Evolutionary conservation across 2,888 invertebrate genomes (phyloP).

Genomic region (Neoscelio sp.): DNA sequence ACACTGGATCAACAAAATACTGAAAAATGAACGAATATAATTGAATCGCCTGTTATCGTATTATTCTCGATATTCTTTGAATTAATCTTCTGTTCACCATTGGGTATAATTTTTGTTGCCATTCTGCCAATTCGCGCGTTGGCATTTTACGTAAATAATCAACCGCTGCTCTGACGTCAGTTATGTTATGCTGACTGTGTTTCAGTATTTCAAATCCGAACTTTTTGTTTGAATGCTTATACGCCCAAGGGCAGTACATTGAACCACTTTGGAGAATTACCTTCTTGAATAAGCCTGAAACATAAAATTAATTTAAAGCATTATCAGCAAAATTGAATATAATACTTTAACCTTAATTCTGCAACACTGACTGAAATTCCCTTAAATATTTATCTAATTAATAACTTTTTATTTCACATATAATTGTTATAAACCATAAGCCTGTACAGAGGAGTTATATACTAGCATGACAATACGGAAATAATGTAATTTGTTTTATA

Average conservation of each 20-base stretch:
- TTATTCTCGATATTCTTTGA: too few species aligned
- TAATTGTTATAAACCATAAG: too few species aligned
- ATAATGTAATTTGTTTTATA: too few species aligned
- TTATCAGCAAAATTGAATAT: too few species aligned
- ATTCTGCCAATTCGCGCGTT: background rate
- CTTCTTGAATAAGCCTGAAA: conserved; percentile 25
- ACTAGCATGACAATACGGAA: too few species aligned
- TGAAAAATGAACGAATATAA: background rate
- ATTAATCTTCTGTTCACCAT: background rate
- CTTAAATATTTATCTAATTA: too few species aligned
- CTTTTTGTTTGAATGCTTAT: conserved; percentile 21
- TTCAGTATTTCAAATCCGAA: background rate
- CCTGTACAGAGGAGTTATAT: too few species aligned
- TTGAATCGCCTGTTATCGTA: too few species aligned
- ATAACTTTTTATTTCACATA: too few species aligned
- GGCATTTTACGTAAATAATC: conserved; percentile 13
- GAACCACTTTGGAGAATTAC: conserved; percentile 34
- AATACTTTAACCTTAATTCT: too few species aligned
- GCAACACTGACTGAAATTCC: too few species aligned
- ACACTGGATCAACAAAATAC: conserved; percentile 2
- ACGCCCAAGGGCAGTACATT: conserved; percentile 29
- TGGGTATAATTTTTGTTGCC: conserved; percentile 13
- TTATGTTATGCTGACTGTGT: background rate
- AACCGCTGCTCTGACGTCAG: background rate
- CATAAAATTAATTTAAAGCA: too few species aligned